Evolutionary conservation across 2,797 vertebrate species (phyloP).

Genomic region (Distichodus sexfasciatus): DNA sequence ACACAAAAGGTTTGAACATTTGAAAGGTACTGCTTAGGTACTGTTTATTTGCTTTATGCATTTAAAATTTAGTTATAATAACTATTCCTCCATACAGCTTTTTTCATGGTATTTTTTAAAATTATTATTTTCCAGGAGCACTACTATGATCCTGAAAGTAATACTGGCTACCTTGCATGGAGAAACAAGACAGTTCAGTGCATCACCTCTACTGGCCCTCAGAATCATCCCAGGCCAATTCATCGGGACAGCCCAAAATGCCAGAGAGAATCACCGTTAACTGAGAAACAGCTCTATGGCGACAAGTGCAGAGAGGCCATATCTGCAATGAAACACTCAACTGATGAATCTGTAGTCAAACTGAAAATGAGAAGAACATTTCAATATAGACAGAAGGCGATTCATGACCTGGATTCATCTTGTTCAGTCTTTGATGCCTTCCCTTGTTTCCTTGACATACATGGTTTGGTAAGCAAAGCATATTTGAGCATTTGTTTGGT

Average conservation of each 20-base stretch:
- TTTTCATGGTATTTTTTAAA: no score
- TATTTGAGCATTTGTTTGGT: neutral
- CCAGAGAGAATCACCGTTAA: no score
- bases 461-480: slow-evolving; percentile 40
- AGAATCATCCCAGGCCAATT: neutral
- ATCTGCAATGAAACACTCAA: slow-evolving; percentile 33
- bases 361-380: slow-evolving; percentile 41
- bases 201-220: neutral
- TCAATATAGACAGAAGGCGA: slow-evolving; percentile 33
- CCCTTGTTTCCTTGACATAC: slow-evolving; percentile 31
- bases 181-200: slow-evolving; percentile 22
- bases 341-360: slow-evolving; percentile 24
- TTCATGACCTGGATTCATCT: slow-evolving; percentile 24
- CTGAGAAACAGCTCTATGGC: neutral
- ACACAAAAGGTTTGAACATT: no score
- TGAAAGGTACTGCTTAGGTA: neutral
- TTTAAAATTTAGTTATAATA: no score
- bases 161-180: slow-evolving; percentile 15
- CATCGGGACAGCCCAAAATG: neutral
- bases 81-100: neutral
- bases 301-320: slow-evolving; percentile 18
- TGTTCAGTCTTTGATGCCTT: slow-evolving; percentile 40
- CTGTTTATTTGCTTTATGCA: neutral
- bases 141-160: slow-evolving; percentile 8
- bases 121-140: no score